phyloP scores from a whole-genome alignment of 2,113 vertebrate species.

The Camelus bactrianus region DNA sequence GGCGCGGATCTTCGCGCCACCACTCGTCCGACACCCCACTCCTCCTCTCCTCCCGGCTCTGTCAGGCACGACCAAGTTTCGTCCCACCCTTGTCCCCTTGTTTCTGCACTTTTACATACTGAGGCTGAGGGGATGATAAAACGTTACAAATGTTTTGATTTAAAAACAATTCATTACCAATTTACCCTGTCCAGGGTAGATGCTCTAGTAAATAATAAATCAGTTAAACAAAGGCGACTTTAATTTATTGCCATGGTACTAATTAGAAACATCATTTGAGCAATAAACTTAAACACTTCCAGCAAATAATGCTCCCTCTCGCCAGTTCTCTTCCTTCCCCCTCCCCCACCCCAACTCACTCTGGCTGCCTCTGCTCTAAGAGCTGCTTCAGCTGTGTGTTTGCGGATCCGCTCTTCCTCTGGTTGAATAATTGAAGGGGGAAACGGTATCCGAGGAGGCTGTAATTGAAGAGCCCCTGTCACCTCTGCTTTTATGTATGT shows the following conservation, averaged over 20 bases:
- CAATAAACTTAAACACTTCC: conserved; percentile 92
- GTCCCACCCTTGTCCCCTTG: background rate
- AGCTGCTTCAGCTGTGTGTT: conserved; percentile 77
- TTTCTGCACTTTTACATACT: background rate
- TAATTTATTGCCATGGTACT: conserved; percentile 89
- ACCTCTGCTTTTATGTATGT: conserved; percentile 87
- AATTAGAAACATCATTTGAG: conserved; percentile 92
- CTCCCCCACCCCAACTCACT: background rate
- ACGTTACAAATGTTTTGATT: conserved; percentile 84
- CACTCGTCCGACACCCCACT: rapidly evolving
- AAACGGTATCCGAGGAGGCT: conserved; percentile 83
- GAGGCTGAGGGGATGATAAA: conserved; percentile 79
- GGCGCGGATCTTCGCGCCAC: background rate
- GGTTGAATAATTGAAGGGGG: conserved; percentile 91
- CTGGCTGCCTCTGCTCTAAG: conserved; percentile 65
- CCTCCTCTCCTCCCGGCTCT: background rate
- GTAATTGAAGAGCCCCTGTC: conserved; percentile 90
- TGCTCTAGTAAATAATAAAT: conserved; percentile 90
- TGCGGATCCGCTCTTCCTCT: conserved; percentile 80
- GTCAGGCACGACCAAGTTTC: background rate
- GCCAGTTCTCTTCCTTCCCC: conserved; percentile 58
- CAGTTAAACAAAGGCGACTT: conserved; percentile 90
- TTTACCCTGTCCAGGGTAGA: conserved; percentile 85
- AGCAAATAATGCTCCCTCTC: conserved; percentile 85
- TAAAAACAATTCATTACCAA: conserved; percentile 88